Base-by-base conservation (phyloP, 53 echinoderm and acorn worm species). In the Henricia sp. region DNA sequence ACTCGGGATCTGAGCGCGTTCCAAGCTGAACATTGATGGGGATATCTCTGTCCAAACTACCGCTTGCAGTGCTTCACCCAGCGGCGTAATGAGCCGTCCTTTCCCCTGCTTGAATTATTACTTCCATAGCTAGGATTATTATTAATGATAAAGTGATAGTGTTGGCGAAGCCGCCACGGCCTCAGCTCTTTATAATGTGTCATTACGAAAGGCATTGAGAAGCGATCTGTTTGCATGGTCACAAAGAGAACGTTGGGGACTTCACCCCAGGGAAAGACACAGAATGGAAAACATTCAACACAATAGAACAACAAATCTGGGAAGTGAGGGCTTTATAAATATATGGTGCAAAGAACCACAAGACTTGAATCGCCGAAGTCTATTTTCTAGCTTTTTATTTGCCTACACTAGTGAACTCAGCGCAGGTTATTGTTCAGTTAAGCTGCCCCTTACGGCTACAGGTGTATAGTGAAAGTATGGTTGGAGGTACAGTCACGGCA, bases 141-240 rank as follows among this genome's bases (percentile, higher is more conserved):
- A 80, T 80, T 80, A 80, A 80, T 64, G 80, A 80, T 80, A 80
- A 62, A 80, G 64, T 80, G 80, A 80, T 80, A 80, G 80, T 64
- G 50, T 80, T 80, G 80, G 80, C 46, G 48, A 34, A 63, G 80
- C 80, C 80, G 80, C 80, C 50, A 48, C 29, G 65, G 21, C 64
- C 64, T 33, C 26, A 27, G 38, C 40, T 37, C 73, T 34, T n/a
- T 35, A 30, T 63, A 80, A 80, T 80, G 80, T 80, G 80, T 41
- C 80, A 80, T 64, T 80, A 64, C 64, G 20, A 9, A 37, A 64
- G 80, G 64, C 64, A 62, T 62, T 34, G 21, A 46, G 6, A 19
- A 46, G 42, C 35, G 80, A 80, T 80, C 80, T 63, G 80, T 63
- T 80, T 72, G 72, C 44, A 72, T 36, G 70, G 72, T 25, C 3